Evolutionary conservation across 2,888 invertebrate species (phyloP).

Genomic region (Conistra vaccinii): DNA sequence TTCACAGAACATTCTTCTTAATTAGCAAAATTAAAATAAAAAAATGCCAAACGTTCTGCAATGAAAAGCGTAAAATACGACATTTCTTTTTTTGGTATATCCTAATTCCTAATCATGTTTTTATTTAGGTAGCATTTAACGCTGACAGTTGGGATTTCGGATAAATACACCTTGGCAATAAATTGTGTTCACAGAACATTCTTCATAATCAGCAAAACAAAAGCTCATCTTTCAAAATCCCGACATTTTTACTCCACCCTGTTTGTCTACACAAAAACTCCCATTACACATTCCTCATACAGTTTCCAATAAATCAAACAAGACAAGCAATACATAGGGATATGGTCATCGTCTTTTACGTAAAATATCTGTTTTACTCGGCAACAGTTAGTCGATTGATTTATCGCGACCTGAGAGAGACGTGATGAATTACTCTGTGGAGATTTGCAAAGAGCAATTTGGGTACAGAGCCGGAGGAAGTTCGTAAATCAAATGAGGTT

Average conservation of each 20-base stretch:
- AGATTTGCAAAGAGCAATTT: slow-evolving; percentile 80
- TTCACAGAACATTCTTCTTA: background rate
- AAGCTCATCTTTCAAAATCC: background rate
- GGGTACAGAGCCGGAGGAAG: slow-evolving; percentile 58
- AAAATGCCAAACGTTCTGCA: too few relatives aligned
- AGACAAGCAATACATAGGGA: slow-evolving; percentile 60
- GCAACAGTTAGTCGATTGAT: slow-evolving; percentile 85
- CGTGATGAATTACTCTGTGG: slow-evolving; percentile 85
- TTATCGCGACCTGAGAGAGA: slow-evolving; percentile 79
- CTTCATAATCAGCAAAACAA: slow-evolving; percentile 1
- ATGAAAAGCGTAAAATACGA: too few relatives aligned
- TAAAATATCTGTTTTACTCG: slow-evolving; percentile 83
- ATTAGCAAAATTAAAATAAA: too few relatives aligned
- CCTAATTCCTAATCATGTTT: too few relatives aligned
- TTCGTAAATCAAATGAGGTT: slow-evolving; percentile 53
- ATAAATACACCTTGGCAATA: background rate
- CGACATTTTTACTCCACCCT: background rate
- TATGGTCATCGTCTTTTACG: slow-evolving; percentile 78
- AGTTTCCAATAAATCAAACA: slow-evolving; percentile 61
- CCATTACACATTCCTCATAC: slow-evolving; percentile 55
- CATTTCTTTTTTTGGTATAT: too few relatives aligned
- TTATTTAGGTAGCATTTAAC: background rate
- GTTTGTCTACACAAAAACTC: background rate
- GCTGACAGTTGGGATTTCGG: background rate
- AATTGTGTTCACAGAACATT: background rate